A percentile compares a stretch with the other conserved stretches of the same genome.
Evolutionary conservation across 1,140 invertebrate species (phyloP).

Genomic region (Tigriopus japonicus): DNA sequence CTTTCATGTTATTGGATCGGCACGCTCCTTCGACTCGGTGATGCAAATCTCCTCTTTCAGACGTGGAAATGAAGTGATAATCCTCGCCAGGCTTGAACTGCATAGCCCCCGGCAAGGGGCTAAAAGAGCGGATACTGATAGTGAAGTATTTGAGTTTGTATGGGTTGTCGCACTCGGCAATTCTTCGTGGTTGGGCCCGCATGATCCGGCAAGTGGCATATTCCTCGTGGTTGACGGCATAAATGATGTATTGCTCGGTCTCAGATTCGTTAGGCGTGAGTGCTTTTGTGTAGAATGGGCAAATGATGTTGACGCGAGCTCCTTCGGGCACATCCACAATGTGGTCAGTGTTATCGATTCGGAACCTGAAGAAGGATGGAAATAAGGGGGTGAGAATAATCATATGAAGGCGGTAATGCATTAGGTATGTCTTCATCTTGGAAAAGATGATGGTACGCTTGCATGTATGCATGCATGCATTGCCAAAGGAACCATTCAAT

Average conservation of each 20-base stretch:
- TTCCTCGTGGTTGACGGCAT: slow-evolving; percentile 56
- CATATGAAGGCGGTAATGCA: too few species aligned
- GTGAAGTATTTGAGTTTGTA: slow-evolving; percentile 86
- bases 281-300: slow-evolving; percentile 68
- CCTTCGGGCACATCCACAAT: slow-evolving; percentile 89
- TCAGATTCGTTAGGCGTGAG: slow-evolving; percentile 37
- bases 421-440: too few species aligned
- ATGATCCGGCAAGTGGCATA: slow-evolving; percentile 88
- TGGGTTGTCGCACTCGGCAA: slow-evolving; percentile 87
- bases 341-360: slow-evolving; percentile 92
- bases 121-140: slow-evolving; percentile 85
- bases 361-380: slow-evolving; percentile 44
- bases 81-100: slow-evolving; percentile 85
- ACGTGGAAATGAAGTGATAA: slow-evolving; percentile 88
- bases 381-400: too few species aligned
- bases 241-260: slow-evolving; percentile 8
- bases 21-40: slow-evolving; percentile 72
- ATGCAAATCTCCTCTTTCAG: slow-evolving; percentile 72
- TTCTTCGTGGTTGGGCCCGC: slow-evolving; percentile 73
- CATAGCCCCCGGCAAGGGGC: slow-evolving; percentile 76
- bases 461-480: too few species aligned
- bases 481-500: too few species aligned
- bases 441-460: too few species aligned
- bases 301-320: slow-evolving; percentile 87
- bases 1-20: slow-evolving; percentile 81